Evolutionary conservation across 2,888 invertebrate species (phyloP), one percentile per base, ranked within the genome.

Genomic region (Gari tellinella): DNA sequence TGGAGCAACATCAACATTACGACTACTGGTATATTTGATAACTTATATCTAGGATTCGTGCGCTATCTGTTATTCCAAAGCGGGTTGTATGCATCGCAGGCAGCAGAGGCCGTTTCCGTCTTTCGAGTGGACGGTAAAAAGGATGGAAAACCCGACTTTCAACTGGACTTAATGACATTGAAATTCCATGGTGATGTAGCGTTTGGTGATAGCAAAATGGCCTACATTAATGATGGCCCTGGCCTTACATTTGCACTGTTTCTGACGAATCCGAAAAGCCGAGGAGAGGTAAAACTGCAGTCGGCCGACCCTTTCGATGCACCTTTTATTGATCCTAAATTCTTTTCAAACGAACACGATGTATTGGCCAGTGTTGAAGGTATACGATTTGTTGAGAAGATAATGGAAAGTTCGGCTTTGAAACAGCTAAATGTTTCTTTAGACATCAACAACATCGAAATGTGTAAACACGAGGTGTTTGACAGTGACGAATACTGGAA

Each of bases 371-470:
- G 51, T n/a, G 53, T 63, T 10, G n/a, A 23, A 17, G 63, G 63
- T 48, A 48, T 51, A 7, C 26, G 53, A 38, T 43, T 69, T 4
- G 43, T 53, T 31, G 45, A 69, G 41, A 58, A 57, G 14, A n/a
- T 46, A 4, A 52, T 64, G 17, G 21, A 55, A 37, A 63, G 80
- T 1, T 64, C 72, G 14, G 38, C 78, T 0, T 37, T 80, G 45
- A 62, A 72, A 51, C 46, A 56, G 12, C 41, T 69, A 1, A 81
- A 80, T 37, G 55, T 76, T 2, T 31, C 37, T 10, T 21, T 83
- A 21, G 61, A 67, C 17, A 56, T 53, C 12, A 66, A 62, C 14
- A 72, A 64, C 14, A 15, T 81, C 1, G 61, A 69, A 17, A 49
- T 66, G 2, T 76, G 72, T 52, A 15, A 21, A 14, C 38, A 63